Percentiles rank a stretch among this genome's conserved stretches.
Evolutionary conservation across 2,797 vertebrate genomes (phyloP).

Genomic region (Lacerta agilis): DNA sequence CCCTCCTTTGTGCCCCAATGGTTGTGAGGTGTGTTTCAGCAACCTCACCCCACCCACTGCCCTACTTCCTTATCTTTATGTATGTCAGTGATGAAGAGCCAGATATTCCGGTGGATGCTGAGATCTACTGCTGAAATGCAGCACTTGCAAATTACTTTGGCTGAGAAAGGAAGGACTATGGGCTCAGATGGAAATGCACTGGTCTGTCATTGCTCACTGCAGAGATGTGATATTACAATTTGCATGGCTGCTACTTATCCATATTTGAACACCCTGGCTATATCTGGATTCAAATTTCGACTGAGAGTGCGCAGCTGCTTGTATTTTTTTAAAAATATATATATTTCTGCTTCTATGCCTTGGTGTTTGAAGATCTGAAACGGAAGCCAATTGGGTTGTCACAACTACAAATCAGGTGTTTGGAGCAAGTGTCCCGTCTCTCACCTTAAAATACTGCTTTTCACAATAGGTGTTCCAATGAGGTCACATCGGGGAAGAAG

Average conservation of each 20-base stretch:
- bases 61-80: neutral
- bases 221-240: constrained; percentile 44
- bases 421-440: neutral
- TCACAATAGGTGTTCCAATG: neutral
- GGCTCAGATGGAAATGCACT: neutral
- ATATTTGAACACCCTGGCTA: constrained; percentile 11
- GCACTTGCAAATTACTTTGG: neutral
- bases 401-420: neutral
- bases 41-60: neutral
- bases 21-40: neutral
- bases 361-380: neutral
- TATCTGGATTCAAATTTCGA: rapidly evolving
- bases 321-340: too few species aligned
- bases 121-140: neutral
- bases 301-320: neutral
- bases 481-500: neutral
- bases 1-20: neutral
- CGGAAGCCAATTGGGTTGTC: neutral
- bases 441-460: neutral
- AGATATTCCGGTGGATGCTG: neutral
- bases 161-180: neutral
- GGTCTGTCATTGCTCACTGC: neutral
- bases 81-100: neutral
- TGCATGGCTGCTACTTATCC: constrained; percentile 32
- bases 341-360: rapidly evolving